Percentiles rank a stretch among this genome's conserved stretches.
Evolutionary conservation across 1,140 invertebrate species (phyloP).

Genomic region (Leptopilina boulardi): DNA sequence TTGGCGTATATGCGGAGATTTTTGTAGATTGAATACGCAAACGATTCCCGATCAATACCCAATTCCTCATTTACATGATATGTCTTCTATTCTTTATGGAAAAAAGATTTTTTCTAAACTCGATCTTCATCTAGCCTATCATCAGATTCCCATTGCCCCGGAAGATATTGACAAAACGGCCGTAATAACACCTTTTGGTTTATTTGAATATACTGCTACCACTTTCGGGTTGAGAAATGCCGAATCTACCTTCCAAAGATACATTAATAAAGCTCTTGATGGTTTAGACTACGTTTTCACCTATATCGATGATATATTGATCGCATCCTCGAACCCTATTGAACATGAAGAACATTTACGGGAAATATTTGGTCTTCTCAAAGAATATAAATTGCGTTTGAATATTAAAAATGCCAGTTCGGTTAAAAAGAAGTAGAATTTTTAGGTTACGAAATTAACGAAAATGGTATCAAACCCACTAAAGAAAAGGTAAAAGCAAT

Average conservation of each 20-base stretch:
- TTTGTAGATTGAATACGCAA: slow-evolving; percentile 64
- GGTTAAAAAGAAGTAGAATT: slow-evolving; percentile 34
- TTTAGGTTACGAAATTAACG: slow-evolving; percentile 25
- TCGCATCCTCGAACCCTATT: slow-evolving; percentile 38
- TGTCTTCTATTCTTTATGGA: slow-evolving; percentile 60
- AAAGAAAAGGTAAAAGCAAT: not conserved
- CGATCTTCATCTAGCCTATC: slow-evolving; percentile 72
- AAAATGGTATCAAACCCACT: not conserved
- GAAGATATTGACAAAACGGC: slow-evolving; percentile 51
- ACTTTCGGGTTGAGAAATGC: slow-evolving; percentile 35
- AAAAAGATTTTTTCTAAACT: slow-evolving; percentile 66
- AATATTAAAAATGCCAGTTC: slow-evolving; percentile 40
- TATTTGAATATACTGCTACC: slow-evolving; percentile 27
- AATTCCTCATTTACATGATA: slow-evolving; percentile 52
- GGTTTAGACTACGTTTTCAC: slow-evolving; percentile 43
- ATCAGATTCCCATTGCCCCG: too few relatives aligned
- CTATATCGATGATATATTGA: slow-evolving; percentile 50
- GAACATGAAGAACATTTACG: slow-evolving; percentile 47
- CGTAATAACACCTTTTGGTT: slow-evolving; percentile 63
- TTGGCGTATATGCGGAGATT: slow-evolving; percentile 64
- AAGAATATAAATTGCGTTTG: not conserved
- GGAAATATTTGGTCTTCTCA: not conserved
- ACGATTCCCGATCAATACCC: slow-evolving; percentile 61
- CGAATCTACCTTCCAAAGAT: slow-evolving; percentile 24
- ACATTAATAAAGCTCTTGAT: not conserved